A percentile compares a stretch with the other conserved stretches of the same genome.
phyloP scores from a whole-genome alignment of 2,113 vertebrate species.

The Cercopithecus mona region DNA sequence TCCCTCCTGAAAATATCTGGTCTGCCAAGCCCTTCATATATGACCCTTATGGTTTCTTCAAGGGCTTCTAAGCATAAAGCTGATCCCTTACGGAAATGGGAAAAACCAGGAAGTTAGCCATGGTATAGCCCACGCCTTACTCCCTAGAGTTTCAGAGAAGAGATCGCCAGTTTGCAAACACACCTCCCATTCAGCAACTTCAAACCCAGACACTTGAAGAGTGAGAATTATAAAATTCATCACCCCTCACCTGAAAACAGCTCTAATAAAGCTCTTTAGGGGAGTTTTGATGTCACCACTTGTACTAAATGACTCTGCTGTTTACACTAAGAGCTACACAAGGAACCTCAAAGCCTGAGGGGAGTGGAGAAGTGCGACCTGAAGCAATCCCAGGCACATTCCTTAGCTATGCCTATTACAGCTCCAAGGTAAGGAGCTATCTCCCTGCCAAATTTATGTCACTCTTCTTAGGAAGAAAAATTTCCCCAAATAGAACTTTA shows the following conservation, averaged over 20 bases:
- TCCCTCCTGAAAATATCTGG: background rate
- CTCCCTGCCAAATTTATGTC: slow-evolving; percentile 10
- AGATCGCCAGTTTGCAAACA: background rate
- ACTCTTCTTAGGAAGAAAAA: slow-evolving; percentile 13
- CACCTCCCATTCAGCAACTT: background rate
- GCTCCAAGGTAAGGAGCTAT: background rate
- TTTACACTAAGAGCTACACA: background rate
- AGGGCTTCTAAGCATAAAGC: background rate
- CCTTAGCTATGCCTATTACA: background rate
- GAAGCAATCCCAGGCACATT: background rate
- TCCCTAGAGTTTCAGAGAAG: background rate
- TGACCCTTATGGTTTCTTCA: background rate
- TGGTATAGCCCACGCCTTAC: background rate
- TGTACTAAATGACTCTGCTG: background rate
- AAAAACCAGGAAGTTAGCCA: background rate
- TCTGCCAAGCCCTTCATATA: background rate
- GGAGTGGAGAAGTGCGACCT: background rate
- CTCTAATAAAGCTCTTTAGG: slow-evolving; percentile 34
- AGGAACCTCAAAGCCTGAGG: background rate
- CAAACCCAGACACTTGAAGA: background rate
- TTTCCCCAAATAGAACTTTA: slow-evolving; percentile 1
- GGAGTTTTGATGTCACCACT: background rate
- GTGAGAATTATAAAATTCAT: background rate
- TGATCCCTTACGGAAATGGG: background rate
- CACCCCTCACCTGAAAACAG: background rate